Evolutionary conservation across 2,113 vertebrate genomes (phyloP), one percentile per base, ranked within the genome.

Genomic region (Bubo scandiacus): DNA sequence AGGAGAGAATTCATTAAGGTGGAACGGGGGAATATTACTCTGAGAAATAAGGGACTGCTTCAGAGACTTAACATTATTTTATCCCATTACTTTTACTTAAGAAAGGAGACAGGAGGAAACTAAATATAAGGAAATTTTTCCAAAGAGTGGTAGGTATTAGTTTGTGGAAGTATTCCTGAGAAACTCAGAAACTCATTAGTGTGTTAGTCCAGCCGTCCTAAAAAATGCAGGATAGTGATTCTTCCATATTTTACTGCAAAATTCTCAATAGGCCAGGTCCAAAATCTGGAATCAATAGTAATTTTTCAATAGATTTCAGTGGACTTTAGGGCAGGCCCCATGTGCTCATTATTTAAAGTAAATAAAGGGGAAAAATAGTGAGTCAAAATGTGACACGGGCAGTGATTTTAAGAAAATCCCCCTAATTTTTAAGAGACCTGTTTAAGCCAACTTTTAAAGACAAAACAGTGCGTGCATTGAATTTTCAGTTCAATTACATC

Each of bases 381-480:
- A 96, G 73, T 90, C 71, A 91, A 90, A 90, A 90, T 43, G 68
- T 45, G 91, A 73, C 63, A 67, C 19, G 15, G 81, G 85, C 82
- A 52, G 51, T 17, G 25, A 85, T 74, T 94, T 94, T 54, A 88
- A 89, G 86, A 94, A 94, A 92, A 58, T 11, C 49, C 67, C 81
- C 49, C 70, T 54, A 12, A 81, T 86, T 95, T 96, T 74, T 86
- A 61, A 61, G 82, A 68, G 90, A 65, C 68, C 62, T n/a, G 5
- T 63, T 70, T 23, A 15, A 88, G 94, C 94, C 92, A 88, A 96
- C 38, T 80, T 94, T 79, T 25, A 3, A 66, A 87, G 95, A 81
- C 78, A 65, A 97, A 97, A 95, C 96, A 97, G 96, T 74, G 95
- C 74, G 77, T 40, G 84, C 95, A 96, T 91, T 94, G 92, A 97